Evolutionary conservation across 92 coral and sea anemone genomes (phyloP), one percentile per base, ranked within the genome.

Genomic region (Micromussa lordhowensis): DNA sequence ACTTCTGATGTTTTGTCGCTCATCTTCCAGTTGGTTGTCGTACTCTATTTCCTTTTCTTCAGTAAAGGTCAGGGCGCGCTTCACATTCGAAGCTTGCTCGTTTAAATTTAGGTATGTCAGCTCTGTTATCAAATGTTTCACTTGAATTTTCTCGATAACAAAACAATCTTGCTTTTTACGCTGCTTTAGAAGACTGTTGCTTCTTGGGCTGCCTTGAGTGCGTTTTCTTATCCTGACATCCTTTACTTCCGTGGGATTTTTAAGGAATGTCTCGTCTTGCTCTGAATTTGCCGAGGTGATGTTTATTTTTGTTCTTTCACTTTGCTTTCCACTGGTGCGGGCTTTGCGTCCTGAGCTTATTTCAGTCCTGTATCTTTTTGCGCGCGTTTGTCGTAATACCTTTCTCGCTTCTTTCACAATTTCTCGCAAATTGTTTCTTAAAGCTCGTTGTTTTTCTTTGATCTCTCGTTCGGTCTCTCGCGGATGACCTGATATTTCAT

Each of bases 321-420:
- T 44, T 64, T 49, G 78, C 63, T 29, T 29, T 64, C 70, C 68
- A 77, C 28, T 77, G 34, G 78, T 66, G 53, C n/a, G n/a, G n/a
- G 34, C 19, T 31, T 64, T 64, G 21, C 86, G 77, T 55, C 44
- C 83, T 81, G 35, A 53, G 36, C 12, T 82, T n/a, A n/a, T 68
- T 36, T 78, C 81, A 28, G 58, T 51, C 79, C 28, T 72, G 70
- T 79, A 36, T 86, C 78, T 84, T 78, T 77, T 84, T 53, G 38
- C 75, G 28, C 91, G 87, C 15, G 90, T 92, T 48, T 93, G 90
- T 22, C 59, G 63, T 29, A 91, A 59, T 55, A 78, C 81, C 59
- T 86, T 93, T 55, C 90, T 91, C 0, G 96, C 96, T 38, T 88
- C 92, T 13, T 82, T 86, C 54, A 95, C 69, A 69, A 72, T 76